A percentile compares a stretch with the other conserved stretches of the same genome.
Conservation (phyloP, 1,140 invertebrate species). For the Meteorus sp. region DNA sequence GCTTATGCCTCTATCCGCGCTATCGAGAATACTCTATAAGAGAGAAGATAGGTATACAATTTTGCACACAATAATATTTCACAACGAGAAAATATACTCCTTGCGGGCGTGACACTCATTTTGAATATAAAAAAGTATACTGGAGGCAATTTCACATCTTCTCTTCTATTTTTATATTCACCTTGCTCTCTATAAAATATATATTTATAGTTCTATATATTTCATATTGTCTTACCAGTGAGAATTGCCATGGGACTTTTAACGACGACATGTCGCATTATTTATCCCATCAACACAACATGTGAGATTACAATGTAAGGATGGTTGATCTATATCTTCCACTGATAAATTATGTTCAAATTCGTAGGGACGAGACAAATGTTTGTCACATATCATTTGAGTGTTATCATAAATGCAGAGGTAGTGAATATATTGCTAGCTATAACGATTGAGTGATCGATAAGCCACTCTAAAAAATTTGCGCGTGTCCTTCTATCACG, state of each 20-base stretch:
- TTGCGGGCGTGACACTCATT: conserved; percentile 10
- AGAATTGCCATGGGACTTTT: background rate
- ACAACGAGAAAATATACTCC: background rate
- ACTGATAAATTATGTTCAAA: conserved; percentile 17
- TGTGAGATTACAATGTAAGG: no score
- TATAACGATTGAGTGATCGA: background rate
- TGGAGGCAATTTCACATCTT: background rate
- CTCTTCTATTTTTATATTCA: background rate
- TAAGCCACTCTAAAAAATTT: background rate
- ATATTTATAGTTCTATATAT: background rate
- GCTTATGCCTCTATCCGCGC: no score
- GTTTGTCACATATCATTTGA: conserved; percentile 27
- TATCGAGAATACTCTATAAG: no score
- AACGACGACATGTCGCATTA: conserved; percentile 25
- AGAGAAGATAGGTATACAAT: no score
- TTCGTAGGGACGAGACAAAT: conserved; percentile 22
- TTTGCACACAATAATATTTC: conserved; percentile 17
- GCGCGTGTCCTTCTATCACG: background rate
- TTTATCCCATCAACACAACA: conserved; percentile 20
- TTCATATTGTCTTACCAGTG: background rate
- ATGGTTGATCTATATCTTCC: no score
- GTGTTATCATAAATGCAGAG: conserved; percentile 16
- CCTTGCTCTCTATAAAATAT: background rate
- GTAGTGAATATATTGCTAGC: background rate
- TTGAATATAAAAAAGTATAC: conserved; percentile 8